Base-by-base conservation (phyloP, 2,113 vertebrate species). In the Pelobates fuscus region DNA sequence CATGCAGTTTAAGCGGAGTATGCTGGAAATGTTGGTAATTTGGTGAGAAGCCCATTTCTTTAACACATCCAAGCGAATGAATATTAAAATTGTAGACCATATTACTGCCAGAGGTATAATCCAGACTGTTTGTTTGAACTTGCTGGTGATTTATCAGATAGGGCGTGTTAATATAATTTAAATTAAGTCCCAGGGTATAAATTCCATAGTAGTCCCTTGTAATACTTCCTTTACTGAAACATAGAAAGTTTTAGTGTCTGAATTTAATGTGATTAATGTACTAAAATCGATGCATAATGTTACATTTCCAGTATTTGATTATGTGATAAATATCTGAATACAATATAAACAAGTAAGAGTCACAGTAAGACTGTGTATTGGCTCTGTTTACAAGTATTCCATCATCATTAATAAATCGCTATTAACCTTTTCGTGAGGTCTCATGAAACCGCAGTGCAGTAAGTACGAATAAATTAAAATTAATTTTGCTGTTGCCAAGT, bases 371-470 rank as follows among this genome's bases (percentile, higher is more conserved):
- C 41, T 15, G 1, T 17, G 6, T 10, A 41, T 43, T 65, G 15
- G 20, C 21, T 20, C 37, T 65, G 32, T 65, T 17, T 24, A 37
- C 1, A 15, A 3, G 32, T 21, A 65, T 24, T 65, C 8, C 10
- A 43, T 43, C 62, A 65, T 17, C 20, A 65, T 65, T 43, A 24
- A 43, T 43, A 41, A 24, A 65, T 65, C 8, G 32, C 11, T 43
- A 14, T 23, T 65, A 43, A 24, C 32, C 32, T 65, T 65, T 65
- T 10, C 1, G 10, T 6, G 18, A 17, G 46, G 46, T 10, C 12
- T 12, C 23, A 20, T 24, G 8, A 41, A 41, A 41, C 1, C 11
- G 15, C 7, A 26, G 6, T 2, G 14, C 14, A 65, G 20, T 43
- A 11, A 43, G 0, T 44, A 24, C 5, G 23, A n/a, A 2, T 65